Evolutionary conservation across 2,888 invertebrate species (phyloP).

Genomic region (Euplexia lucipara): DNA sequence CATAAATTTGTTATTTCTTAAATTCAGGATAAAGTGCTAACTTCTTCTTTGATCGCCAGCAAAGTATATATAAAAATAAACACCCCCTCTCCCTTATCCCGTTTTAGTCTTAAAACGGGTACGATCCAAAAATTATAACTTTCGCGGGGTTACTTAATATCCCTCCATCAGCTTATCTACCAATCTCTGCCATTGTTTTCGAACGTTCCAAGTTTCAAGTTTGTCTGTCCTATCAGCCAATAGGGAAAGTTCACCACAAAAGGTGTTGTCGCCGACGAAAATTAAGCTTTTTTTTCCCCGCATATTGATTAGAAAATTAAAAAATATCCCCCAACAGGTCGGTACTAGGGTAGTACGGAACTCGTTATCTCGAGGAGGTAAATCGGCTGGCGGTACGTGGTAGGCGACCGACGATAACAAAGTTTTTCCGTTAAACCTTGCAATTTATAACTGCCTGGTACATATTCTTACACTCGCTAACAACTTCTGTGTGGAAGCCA

Average conservation of each 20-base stretch:
- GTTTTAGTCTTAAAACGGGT: slow-evolving; percentile 24
- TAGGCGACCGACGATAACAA: slow-evolving; percentile 70
- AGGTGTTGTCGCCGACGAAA: slow-evolving; percentile 57
- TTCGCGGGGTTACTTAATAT: slow-evolving; percentile 36
- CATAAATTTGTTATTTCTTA: not conserved
- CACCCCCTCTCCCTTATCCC: not conserved
- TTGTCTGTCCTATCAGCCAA: slow-evolving; percentile 37
- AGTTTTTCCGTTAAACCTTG: slow-evolving; percentile 75
- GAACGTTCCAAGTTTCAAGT: slow-evolving; percentile 39
- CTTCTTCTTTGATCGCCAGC: slow-evolving; percentile 13
- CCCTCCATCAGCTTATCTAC: slow-evolving; percentile 53
- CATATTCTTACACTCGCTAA: slow-evolving; percentile 48
- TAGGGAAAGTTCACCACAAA: slow-evolving; percentile 57
- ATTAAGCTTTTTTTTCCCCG: slow-evolving; percentile 56
- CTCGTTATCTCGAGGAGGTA: slow-evolving; percentile 63
- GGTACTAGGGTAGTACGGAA: slow-evolving; percentile 47
- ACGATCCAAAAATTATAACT: slow-evolving; percentile 54
- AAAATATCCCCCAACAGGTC: slow-evolving; percentile 50
- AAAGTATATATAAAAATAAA: slow-evolving; percentile 26
- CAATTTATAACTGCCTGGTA: slow-evolving; percentile 72
- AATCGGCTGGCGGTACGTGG: slow-evolving; percentile 54
- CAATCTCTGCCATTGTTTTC: slow-evolving; percentile 59
- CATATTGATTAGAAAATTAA: slow-evolving; percentile 69
- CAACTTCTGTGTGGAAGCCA: slow-evolving; percentile 43
- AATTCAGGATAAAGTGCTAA: slow-evolving; percentile 26